Evolutionary conservation across 2,113 vertebrate genomes (phyloP).

Genomic region (Dipodomys merriami): DNA sequence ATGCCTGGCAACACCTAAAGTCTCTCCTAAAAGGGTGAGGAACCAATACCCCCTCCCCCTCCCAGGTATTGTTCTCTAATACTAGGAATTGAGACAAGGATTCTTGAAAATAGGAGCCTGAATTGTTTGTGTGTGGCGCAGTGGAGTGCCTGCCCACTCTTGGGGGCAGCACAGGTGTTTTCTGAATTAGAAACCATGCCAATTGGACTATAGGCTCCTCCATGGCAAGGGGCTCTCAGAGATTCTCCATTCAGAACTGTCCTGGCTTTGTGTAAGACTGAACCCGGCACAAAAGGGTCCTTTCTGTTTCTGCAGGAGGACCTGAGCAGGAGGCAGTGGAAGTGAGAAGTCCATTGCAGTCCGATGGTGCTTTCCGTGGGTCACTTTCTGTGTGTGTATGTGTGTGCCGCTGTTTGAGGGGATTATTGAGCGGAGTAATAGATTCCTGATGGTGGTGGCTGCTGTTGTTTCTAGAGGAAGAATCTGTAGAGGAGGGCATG

Average conservation of each 20-base stretch:
- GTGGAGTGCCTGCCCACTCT: accelerated
- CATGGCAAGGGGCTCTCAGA: neutral
- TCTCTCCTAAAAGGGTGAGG: neutral
- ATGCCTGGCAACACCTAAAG: neutral
- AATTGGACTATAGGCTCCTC: neutral
- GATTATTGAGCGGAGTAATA: neutral
- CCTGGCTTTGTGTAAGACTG: neutral
- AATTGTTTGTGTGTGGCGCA: no score
- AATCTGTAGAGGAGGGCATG: accelerated
- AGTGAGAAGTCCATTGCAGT: accelerated
- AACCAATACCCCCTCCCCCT: no score
- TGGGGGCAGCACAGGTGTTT: accelerated
- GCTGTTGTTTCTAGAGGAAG: neutral
- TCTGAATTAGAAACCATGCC: neutral
- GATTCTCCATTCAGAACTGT: neutral
- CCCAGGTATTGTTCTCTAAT: neutral
- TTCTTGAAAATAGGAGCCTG: accelerated
- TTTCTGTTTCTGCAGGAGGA: no score
- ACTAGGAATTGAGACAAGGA: neutral
- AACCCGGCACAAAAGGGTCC: neutral
- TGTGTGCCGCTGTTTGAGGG: neutral
- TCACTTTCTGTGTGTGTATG: neutral
- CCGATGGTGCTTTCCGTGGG: neutral
- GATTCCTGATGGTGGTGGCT: neutral
- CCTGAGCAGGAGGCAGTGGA: no score